These are phyloP conservation scores for Poeciliopsis infans DNA, from an alignment of 2,797 vertebrate genomes.

Conservation along the genomic window DNA sequence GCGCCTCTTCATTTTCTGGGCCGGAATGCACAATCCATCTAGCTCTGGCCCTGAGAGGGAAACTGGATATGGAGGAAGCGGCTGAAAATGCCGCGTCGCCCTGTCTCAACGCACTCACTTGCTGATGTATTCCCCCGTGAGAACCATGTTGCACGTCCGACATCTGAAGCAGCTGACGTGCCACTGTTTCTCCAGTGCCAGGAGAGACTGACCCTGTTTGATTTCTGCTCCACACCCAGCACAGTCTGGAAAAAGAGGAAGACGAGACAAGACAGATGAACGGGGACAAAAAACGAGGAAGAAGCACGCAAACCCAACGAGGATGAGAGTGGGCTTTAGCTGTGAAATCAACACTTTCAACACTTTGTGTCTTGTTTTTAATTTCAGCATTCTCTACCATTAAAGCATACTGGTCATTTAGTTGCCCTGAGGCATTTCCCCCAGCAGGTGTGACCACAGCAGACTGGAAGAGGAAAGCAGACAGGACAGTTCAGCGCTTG, in stretches of 20 bases:
- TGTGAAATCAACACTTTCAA: not conserved
- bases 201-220: slow-evolving; percentile 95
- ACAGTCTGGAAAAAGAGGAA: slow-evolving; percentile 82
- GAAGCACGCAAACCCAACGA: not conserved
- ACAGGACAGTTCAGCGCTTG: slow-evolving; percentile 9
- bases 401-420: slow-evolving; percentile 2
- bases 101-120: slow-evolving; percentile 82
- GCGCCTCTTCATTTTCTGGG: not conserved
- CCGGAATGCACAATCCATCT: not conserved
- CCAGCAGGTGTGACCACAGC: slow-evolving; percentile 23
- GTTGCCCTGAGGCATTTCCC: slow-evolving; percentile 1
- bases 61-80: not conserved
- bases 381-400: not conserved
- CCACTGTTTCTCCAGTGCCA: slow-evolving; percentile 98
- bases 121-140: slow-evolving; percentile 99
- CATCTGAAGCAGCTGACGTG: slow-evolving; percentile 99
- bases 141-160: slow-evolving; percentile 92
- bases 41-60: not conserved
- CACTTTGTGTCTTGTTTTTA: not conserved
- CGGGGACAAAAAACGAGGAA: not conserved
- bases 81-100: not conserved
- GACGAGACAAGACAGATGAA: not conserved
- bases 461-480: slow-evolving; percentile 1
- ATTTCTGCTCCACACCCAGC: slow-evolving; percentile 96
- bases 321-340: not conserved